Evolutionary conservation across 2,797 vertebrate genomes (phyloP).

Genomic region (Pogonophryne albipinna): DNA sequence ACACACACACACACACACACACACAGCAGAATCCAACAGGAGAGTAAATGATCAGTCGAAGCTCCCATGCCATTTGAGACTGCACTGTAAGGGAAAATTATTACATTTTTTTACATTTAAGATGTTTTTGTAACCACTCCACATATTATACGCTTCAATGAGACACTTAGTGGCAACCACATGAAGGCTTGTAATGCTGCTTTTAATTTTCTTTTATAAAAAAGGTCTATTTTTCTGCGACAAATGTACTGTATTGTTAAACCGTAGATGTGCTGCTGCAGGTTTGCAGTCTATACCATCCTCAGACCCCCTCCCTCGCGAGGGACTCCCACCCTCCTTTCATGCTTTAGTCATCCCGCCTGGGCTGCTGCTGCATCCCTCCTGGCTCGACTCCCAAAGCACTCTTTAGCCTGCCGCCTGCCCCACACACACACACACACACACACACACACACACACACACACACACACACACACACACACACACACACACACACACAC

Average conservation of each 20-base stretch:
- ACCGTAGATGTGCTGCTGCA: slow-evolving; percentile 31
- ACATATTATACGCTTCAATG: slow-evolving; percentile 16
- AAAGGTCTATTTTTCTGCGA: slow-evolving; percentile 31
- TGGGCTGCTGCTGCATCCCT: slow-evolving; percentile 70
- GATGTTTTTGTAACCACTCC: slow-evolving; percentile 13
- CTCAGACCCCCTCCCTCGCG: slow-evolving; percentile 39
- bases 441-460: slow-evolving; percentile 30
- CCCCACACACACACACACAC: slow-evolving; percentile 1
- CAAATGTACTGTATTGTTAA: slow-evolving; percentile 21
- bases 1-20: too few relatives aligned
- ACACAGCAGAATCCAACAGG: slow-evolving; percentile 44
- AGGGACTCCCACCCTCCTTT: slow-evolving; percentile 68
- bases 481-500: neutral
- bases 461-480: slow-evolving; percentile 12
- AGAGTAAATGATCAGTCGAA: slow-evolving; percentile 51
- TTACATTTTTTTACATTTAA: slow-evolving; percentile 20
- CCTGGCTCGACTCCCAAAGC: slow-evolving; percentile 71
- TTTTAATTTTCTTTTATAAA: slow-evolving; percentile 40
- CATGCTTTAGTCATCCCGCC: slow-evolving; percentile 72
- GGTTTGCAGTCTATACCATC: slow-evolving; percentile 57
- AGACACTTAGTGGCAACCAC: slow-evolving; percentile 5
- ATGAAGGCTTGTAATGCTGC: neutral
- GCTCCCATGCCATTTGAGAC: slow-evolving; percentile 47
- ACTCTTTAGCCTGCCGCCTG: slow-evolving; percentile 67
- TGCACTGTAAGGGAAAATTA: slow-evolving; percentile 15